phyloP scores from a whole-genome alignment of 1,140 invertebrate genomes.

The Phthorimaea operculella region DNA sequence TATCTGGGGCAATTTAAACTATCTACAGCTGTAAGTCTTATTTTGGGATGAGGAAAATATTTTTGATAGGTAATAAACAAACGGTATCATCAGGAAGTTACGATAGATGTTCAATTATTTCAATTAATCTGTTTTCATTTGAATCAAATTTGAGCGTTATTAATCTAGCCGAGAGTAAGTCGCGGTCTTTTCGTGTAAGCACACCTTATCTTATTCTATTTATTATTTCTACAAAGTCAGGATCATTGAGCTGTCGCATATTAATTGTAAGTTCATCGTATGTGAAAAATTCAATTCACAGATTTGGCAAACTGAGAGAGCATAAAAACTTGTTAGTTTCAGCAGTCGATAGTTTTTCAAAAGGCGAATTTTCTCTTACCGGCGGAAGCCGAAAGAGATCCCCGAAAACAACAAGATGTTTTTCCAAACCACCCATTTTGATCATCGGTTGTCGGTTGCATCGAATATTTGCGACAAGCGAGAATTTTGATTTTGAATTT shows the following conservation, averaged over 20 bases:
- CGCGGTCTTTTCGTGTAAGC: conserved; percentile 17
- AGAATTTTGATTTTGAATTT: too few relatives aligned
- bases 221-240: conserved; percentile 21
- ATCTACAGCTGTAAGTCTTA: conserved; percentile 20
- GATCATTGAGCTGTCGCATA: conserved; percentile 23
- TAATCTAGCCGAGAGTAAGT: conserved; percentile 13
- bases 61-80: conserved; percentile 26
- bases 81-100: conserved; percentile 19
- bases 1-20: conserved; percentile 20
- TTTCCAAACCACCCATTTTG: conserved; percentile 23
- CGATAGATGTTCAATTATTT: conserved; percentile 17
- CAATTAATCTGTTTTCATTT: conserved; percentile 16
- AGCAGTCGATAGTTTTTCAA: conserved; percentile 18
- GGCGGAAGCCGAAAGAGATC: conserved; percentile 23
- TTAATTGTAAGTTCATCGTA: conserved; percentile 22
- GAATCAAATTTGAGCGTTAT: conserved; percentile 5
- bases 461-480: conserved; percentile 20
- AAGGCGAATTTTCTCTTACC: conserved; percentile 23
- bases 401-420: conserved; percentile 18
- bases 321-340: conserved; percentile 17
- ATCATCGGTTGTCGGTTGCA: conserved; percentile 14
- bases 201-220: conserved; percentile 22
- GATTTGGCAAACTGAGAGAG: conserved; percentile 18
- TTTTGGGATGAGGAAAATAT: conserved; percentile 16
- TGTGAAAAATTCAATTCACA: conserved; percentile 18